Base-by-base conservation (phyloP, 2,888 invertebrate species). In the Microctonus hyperodae region DNA sequence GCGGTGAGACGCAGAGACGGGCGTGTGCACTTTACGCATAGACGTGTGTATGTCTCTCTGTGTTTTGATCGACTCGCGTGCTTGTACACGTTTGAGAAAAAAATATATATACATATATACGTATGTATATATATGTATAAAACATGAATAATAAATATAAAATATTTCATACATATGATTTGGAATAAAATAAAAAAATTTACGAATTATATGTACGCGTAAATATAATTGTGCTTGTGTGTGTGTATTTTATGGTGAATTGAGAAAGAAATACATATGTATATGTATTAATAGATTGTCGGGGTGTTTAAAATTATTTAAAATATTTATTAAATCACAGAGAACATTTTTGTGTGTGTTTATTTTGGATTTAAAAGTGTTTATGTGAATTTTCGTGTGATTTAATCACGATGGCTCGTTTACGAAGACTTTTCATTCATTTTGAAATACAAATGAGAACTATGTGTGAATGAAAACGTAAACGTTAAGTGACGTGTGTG, bases 1-100 rank as follows among this genome's bases (percentile, higher is more conserved):
- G 44, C 44, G 44, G 44, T n/a, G 44, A 44, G 44, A 44, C 44
- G 44, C 16, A 44, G 44, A 16, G 44, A 44, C 44, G 44, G 44
- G 44, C 44, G 44, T 44, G 44, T 44, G 44, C 44, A 20, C 44
- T 16, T 44, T 44, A 44, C 16, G 44, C 44, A 44, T 44, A n/a
- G 44, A 44, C 44, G 44, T 44, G 44, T 31, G 6, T 31, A 55
- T 55, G 31, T 28, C 16, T 44, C 44, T 44, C 44, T 44, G 44
- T 44, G 44, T 44, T 55, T 55, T 55, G n/a, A 55, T 55, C 55
- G 31, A 16, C 31, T 55, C 28, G 55, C 55, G 55, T 31, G 55
- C 20, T 28, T 28, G 10, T 44, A 44, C 55, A 55, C 55, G 28
- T 55, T 55, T 7, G 51, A n/a, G 7, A 10, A 31, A 55, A 31